Conservation (phyloP, 2,113 vertebrate species). For the Mus pahari region DNA sequence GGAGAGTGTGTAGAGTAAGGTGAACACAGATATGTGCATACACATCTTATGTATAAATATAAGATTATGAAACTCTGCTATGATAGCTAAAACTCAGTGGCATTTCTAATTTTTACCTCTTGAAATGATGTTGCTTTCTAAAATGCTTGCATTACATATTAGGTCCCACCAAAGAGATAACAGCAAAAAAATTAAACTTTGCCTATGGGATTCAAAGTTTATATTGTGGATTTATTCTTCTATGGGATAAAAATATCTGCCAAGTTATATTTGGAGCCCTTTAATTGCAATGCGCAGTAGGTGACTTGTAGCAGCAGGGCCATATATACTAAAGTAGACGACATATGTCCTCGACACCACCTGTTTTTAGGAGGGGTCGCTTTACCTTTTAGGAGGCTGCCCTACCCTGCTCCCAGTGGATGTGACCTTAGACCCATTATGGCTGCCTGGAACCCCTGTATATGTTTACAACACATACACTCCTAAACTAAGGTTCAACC, state of each 20-base stretch:
- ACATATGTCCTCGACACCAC: not conserved
- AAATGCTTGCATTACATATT: constrained; percentile 6
- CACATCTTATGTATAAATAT: not conserved
- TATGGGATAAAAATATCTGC: not conserved
- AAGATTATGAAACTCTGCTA: not conserved
- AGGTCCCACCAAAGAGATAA: not conserved
- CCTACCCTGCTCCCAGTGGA: not conserved
- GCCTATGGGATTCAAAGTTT: not conserved
- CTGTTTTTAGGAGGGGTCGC: not conserved
- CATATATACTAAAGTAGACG: not conserved
- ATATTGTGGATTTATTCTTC: constrained; percentile 12
- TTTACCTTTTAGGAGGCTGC: not conserved
- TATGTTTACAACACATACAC: not conserved
- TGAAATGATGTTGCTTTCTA: constrained; percentile 7
- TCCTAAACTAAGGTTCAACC: not conserved
- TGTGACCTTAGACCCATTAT: not conserved
- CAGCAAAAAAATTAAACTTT: constrained; percentile 12
- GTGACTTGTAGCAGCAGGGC: not conserved
- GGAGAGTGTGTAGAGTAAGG: not conserved
- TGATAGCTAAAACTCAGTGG: not conserved
- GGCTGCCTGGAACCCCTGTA: not conserved
- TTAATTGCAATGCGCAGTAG: not conserved
- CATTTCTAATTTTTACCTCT: constrained; percentile 9
- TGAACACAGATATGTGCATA: no score
- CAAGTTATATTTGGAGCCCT: not conserved